Base-by-base conservation (phyloP, 2,797 vertebrate genomes). In the Serranus cabrilla region DNA sequence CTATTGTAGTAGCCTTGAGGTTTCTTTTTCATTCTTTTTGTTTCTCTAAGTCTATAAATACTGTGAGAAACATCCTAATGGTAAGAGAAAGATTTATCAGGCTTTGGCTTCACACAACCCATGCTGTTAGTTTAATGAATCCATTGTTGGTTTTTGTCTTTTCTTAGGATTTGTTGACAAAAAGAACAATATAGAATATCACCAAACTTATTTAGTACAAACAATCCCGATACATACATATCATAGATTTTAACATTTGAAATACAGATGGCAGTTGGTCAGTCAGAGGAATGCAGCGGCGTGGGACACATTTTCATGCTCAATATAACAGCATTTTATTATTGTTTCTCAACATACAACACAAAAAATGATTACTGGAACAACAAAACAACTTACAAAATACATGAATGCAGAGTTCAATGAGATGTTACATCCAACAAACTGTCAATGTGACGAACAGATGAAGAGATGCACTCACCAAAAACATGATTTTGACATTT, bases 291-390 rank as follows among this genome's bases (percentile, higher is more conserved):
- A 63, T 81, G 59, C 37, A 71, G 46, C 9, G 51, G 8, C 8
- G 51, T 72, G 60, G 4, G 47, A 68, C 57, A 40, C 18, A 34
- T 49, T 11, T 45, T 42, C 72, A 81, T 84, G 73, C 78, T 59
- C 45, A 62, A 0, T 50, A 39, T 76, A 55, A 68, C 43, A 66
- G 31, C 43, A 21, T 31, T 55, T 21, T 7, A 10, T 14, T 54
- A 34, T 34, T 49, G 23, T 37, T 20, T 52, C 21, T 46, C 47
- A 7, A 58, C 23, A 58, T 6, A 50, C 2, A 7, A 68, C n/a
- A 74, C 16, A 71, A 69, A 59, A 52, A 7, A 73, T 18, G 0
- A 76, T 62, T 37, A 64, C 1, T 47, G 17, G 17, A 57, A 67
- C 11, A 59, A 21, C 3, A 27, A 65, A 67, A 51, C 2, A 62